phyloP scores from a whole-genome alignment of 1,140 invertebrate species.

The Hermetia illucens region DNA sequence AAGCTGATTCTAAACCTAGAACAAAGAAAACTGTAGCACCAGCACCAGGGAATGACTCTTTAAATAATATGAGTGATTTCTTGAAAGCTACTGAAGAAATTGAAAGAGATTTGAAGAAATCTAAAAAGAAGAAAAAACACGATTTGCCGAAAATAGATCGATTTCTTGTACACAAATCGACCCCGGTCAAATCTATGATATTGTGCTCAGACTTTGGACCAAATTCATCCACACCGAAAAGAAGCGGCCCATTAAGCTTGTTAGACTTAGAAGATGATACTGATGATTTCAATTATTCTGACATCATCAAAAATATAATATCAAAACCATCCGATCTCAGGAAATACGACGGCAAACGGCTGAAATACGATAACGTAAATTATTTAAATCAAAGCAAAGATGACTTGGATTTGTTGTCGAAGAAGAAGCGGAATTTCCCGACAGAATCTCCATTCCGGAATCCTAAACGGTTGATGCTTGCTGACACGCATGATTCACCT shows the following conservation, averaged over 20 bases:
- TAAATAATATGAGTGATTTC: constrained; percentile 24
- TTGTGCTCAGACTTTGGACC: constrained; percentile 6
- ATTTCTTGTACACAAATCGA: constrained; percentile 19
- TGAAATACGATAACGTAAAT: background rate
- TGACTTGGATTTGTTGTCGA: constrained; percentile 11
- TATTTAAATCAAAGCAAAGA: constrained; percentile 11
- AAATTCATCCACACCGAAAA: constrained; percentile 21
- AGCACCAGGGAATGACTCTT: constrained; percentile 10
- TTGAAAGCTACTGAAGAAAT: constrained; percentile 12
- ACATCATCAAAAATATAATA: constrained; percentile 42
- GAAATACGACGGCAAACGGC: background rate
- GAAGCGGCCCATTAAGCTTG: constrained; percentile 15
- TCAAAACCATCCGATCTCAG: constrained; percentile 18
- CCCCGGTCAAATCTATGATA: constrained; percentile 8
- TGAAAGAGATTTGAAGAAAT: constrained; percentile 6
- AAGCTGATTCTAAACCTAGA: constrained; percentile 18
- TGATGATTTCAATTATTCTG: constrained; percentile 37
- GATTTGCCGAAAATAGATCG: constrained; percentile 26
- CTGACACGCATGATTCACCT: constrained; percentile 22
- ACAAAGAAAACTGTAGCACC: constrained; percentile 28
- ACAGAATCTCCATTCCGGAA: constrained; percentile 4
- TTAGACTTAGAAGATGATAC: constrained; percentile 26
- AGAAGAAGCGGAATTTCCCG: constrained; percentile 13
- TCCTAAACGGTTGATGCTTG: constrained; percentile 13
- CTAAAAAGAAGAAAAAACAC: constrained; percentile 12